Base-by-base conservation (phyloP, 2,113 vertebrate species). In the Brachyhypopomus occidentalis region DNA sequence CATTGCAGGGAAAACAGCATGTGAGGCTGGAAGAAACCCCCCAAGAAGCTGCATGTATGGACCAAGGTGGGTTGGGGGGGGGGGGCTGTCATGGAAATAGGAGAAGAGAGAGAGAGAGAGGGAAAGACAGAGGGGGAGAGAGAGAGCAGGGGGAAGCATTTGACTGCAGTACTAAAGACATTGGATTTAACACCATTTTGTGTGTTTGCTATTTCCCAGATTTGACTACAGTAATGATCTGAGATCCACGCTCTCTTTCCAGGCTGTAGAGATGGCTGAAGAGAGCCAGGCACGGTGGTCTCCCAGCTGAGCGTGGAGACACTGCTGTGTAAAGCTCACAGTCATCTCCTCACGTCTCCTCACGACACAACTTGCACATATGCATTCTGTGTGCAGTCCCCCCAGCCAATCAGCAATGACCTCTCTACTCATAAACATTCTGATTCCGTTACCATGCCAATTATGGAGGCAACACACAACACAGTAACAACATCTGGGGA, bases 101-200 rank as follows among this genome's bases (percentile, higher is more conserved):
- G 8, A 72, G 23, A 25, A 0, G 12, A 34, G 59, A 34, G 38
- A n/a, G 38, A 7, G 17, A 1, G 62, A 19, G 8, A 5, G 22
- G 19, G 3, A 56, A 2, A 5, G 8, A 34, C 7, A 34, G 1
- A 19, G 8, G 34, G 27, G 6, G 27, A 16, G 30, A 52, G 56
- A 56, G 17, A 59, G 41, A 72, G 41, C 27, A 30, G 8, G 36
- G 11, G 34, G 19, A 45, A 20, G 34, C 11, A 41, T 6, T 6
- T 8, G 41, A 4, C 5, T 41, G 9, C 5, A 41, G 41, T 9
- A 41, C 41, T 17, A 69, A 45, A 22, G 22, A 19, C 20, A 52
- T 69, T 12, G 34, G 30, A 67, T 73, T 73, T 73, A 58, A 30
- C 72, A 56, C 52, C 52, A 73, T 56, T 56, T 73, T 17, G 30